A percentile compares a stretch with the other conserved stretches of the same genome.
Evolutionary conservation across 2,888 invertebrate genomes (phyloP).

Genomic region (Synergus japonicus): DNA sequence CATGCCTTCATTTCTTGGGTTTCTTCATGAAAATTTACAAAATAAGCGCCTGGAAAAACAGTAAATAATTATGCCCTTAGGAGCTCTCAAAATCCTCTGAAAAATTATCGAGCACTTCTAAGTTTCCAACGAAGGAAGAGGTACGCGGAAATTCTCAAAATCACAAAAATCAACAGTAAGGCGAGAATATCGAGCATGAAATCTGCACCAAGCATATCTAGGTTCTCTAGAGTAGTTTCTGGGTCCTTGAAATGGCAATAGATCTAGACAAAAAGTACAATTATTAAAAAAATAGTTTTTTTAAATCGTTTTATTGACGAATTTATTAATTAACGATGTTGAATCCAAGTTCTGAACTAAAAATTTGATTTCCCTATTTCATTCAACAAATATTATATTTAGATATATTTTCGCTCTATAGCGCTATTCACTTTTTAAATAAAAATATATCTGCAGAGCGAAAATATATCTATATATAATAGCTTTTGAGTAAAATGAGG

Average conservation of each 20-base stretch:
- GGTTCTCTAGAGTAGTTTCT: slow-evolving; percentile 88
- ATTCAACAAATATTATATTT: too few species aligned
- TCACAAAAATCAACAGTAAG: slow-evolving; percentile 87
- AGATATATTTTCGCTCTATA: too few species aligned
- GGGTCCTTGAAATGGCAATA: slow-evolving; percentile 94
- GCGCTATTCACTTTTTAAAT: too few species aligned
- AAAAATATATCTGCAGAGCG: too few species aligned
- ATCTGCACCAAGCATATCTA: slow-evolving; percentile 90
- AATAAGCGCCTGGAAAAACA: slow-evolving; percentile 3
- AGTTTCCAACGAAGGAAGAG: slow-evolving; percentile 93
- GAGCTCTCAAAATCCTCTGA: background rate
- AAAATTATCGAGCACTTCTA: slow-evolving; percentile 85
- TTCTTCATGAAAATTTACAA: background rate
- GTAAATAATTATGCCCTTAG: slow-evolving; percentile 7
- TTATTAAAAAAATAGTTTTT: background rate
- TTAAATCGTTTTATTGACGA: background rate
- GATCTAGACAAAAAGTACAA: slow-evolving; percentile 76
- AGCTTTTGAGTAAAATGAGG: too few species aligned
- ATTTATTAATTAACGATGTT: too few species aligned
- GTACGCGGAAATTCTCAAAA: slow-evolving; percentile 89
- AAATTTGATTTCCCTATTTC: too few species aligned
- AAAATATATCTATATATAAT: too few species aligned
- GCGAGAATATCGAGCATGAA: slow-evolving; percentile 89
- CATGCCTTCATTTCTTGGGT: background rate
- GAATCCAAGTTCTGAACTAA: too few species aligned